phyloP scores from a whole-genome alignment of 2,797 vertebrate genomes.

The Gephyroberyx darwinii region DNA sequence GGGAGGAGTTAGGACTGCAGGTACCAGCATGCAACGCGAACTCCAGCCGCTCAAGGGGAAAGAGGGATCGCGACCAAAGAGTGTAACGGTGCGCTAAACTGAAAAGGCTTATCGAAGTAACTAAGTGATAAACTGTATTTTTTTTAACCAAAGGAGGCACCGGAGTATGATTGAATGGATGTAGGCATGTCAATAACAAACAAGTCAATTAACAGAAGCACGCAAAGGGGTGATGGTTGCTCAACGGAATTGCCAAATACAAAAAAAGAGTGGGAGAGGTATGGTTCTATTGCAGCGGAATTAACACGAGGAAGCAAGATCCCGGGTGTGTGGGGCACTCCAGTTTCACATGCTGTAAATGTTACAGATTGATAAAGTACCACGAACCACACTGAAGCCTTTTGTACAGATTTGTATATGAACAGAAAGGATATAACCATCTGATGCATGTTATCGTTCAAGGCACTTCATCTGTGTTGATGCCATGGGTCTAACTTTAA shows the following conservation, averaged over 20 bases:
- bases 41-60: slow-evolving; percentile 87
- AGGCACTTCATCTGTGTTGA: slow-evolving; percentile 28
- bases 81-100: slow-evolving; percentile 87
- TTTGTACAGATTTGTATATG: slow-evolving; percentile 2
- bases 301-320: slow-evolving; percentile 70
- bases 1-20: slow-evolving; percentile 84
- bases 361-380: slow-evolving; percentile 33
- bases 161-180: neutral
- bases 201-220: slow-evolving; percentile 50
- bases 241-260: slow-evolving; percentile 44
- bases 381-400: neutral
- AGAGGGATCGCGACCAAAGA: slow-evolving; percentile 79
- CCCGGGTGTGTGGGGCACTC: slow-evolving; percentile 52
- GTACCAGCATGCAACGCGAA: slow-evolving; percentile 83
- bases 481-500: slow-evolving; percentile 21
- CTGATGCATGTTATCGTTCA: slow-evolving; percentile 15
- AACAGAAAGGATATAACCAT: slow-evolving; percentile 13
- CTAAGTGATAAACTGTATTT: slow-evolving; percentile 77
- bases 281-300: slow-evolving; percentile 71
- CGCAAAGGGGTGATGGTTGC: slow-evolving; percentile 39
- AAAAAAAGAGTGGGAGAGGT: slow-evolving; percentile 67
- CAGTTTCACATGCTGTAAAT: slow-evolving; percentile 41
- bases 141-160: slow-evolving; percentile 14
- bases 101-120: slow-evolving; percentile 78
- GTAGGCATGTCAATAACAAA: slow-evolving; percentile 10